Conservation (phyloP, 2,113 vertebrate species). For the Sapayoa aenigma region DNA sequence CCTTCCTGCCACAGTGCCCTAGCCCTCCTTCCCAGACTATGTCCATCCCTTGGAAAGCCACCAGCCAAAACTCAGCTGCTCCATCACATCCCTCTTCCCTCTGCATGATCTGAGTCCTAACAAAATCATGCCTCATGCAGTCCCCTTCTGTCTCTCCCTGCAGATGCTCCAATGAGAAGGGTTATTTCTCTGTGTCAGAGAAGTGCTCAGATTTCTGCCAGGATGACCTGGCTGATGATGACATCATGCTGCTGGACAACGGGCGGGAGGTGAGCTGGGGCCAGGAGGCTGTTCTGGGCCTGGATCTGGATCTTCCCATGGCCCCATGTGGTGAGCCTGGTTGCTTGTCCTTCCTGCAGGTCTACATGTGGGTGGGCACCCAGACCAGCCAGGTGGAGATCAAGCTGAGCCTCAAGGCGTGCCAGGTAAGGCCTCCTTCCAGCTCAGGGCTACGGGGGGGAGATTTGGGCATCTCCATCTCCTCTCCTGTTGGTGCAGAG, state of each 20-base stretch:
- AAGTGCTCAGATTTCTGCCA: conserved; percentile 98
- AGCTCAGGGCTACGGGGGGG: rapidly evolving
- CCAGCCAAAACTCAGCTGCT: background rate
- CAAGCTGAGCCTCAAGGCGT: conserved; percentile 95
- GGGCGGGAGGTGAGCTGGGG: conserved; percentile 83
- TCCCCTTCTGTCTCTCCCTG: background rate
- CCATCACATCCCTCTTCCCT: background rate
- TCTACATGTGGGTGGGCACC: conserved; percentile 99
- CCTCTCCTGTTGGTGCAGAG: background rate
- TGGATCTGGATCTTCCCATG: rapidly evolving
- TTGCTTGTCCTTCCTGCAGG: conserved; percentile 68
- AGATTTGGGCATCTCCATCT: background rate
- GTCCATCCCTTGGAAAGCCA: background rate
- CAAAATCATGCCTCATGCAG: background rate
- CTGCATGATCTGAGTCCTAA: rapidly evolving
- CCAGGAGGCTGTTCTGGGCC: no score
- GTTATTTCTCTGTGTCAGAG: conserved; percentile 94
- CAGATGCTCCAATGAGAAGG: conserved; percentile 98
- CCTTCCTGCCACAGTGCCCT: background rate
- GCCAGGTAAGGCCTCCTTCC: conserved; percentile 79
- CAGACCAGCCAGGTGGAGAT: conserved; percentile 99
- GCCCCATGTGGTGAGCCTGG: background rate
- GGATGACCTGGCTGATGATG: conserved; percentile 94
- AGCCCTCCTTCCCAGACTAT: background rate
- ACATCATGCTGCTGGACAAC: conserved; percentile 97